Evolutionary conservation across 35 echinoderm and acorn worm species (phyloP), one percentile per base, ranked within the genome.

Genomic region (Ptychodera flava): DNA sequence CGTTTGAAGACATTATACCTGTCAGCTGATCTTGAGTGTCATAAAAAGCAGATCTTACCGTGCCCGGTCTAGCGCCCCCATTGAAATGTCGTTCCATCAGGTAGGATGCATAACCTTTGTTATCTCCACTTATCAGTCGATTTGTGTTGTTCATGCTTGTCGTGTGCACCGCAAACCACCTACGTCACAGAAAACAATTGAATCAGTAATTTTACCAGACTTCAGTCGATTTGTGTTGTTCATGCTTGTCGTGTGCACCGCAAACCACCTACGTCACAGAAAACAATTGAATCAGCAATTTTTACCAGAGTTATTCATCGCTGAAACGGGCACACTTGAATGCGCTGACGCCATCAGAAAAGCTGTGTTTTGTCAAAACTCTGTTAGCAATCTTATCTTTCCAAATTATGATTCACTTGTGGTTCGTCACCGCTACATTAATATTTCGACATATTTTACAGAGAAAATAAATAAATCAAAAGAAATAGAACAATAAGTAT

Each of bases 41-140:
- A 28, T 15, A 31, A 81, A 81, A 29, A 0, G n/a, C 80, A 2
- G 27, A 80, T 81, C 87, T 31, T 85, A 94, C 93, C 89, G 91
- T 22, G 12, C 89, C 89, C 78, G 87, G 87, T 28, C 84, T 77
- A 32, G 82, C 81, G 30, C 83, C 93, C 29, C 77, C 34, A 36
- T 94, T 94, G 33, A 83, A 86, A 1, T 92, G 84, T 80, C 80
- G 91, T 34, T 97, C 95, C 35, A 93, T 85, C 22, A 97, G 78
- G 80, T 97, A 97, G 0, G 92, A 93, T 27, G 92, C 92, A 90
- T 91, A 94, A 1, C 95, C 95, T 45, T 97, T 97, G 90, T 97
- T 97, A 38, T 97, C 95, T 81, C 95, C 91, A 35, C 95, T 97
- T 77, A 97, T 88, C 29, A 97, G 85, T 38, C 93, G 92, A 76